phyloP scores from a whole-genome alignment of 2,113 vertebrate species.

The Theropithecus gelada region DNA sequence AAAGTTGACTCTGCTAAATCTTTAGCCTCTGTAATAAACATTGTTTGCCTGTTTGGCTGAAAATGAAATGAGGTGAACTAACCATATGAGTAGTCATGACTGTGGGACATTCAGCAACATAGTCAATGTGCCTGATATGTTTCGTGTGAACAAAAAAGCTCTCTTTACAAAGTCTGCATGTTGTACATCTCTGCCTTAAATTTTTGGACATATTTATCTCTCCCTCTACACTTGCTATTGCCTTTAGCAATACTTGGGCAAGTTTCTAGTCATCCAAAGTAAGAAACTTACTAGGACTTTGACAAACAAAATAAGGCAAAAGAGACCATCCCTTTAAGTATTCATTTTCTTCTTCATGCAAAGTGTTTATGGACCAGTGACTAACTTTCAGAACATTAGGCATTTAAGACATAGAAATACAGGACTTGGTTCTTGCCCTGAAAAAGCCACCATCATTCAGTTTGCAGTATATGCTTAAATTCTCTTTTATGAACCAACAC shows the following conservation, averaged over 20 bases:
- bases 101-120: neutral
- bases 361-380: neutral
- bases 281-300: neutral
- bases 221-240: neutral
- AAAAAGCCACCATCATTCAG: neutral
- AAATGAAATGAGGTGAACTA: conserved; percentile 33
- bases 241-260: neutral
- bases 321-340: neutral
- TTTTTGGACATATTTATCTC: neutral
- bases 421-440: neutral
- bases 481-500: neutral
- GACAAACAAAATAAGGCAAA: neutral
- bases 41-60: conserved; percentile 42
- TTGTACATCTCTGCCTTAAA: neutral
- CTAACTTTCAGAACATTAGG: neutral
- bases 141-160: neutral
- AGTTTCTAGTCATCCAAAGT: neutral
- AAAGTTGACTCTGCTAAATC: conserved; percentile 32
- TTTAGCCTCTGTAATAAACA: conserved; percentile 59
- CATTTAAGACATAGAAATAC: neutral
- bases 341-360: neutral
- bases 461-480: neutral
- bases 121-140: neutral
- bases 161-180: neutral
- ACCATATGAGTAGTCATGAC: conserved; percentile 25